Conservation (phyloP, 2,113 vertebrate species). For the Terrapene triunguis region DNA sequence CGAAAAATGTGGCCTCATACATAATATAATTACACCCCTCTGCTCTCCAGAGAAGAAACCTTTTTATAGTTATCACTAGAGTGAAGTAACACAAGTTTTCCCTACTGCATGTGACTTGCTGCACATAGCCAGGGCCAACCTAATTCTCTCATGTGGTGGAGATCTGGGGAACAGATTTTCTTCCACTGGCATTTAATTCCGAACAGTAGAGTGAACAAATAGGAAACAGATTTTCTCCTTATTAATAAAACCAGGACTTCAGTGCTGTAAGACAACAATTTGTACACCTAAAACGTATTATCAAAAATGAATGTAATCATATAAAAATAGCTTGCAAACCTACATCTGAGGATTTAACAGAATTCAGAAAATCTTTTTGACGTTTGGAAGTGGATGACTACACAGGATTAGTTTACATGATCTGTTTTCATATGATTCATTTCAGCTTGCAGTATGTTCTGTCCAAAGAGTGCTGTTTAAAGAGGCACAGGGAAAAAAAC, state of each 20-base stretch:
- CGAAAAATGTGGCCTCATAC: neutral
- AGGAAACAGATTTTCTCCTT: constrained; percentile 59
- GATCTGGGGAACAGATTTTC: constrained; percentile 61
- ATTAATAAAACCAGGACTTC: constrained; percentile 63
- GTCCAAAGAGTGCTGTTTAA: constrained; percentile 57
- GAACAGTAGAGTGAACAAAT: constrained; percentile 74
- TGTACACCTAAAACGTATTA: constrained; percentile 49
- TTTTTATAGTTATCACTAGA: constrained; percentile 36
- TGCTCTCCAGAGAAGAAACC: constrained; percentile 42
- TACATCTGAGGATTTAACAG: constrained; percentile 48
- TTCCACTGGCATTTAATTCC: constrained; percentile 59
- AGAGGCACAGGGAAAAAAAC: constrained; percentile 29
- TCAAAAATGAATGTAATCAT: constrained; percentile 60
- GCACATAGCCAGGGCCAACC: constrained; percentile 24
- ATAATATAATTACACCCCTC: constrained; percentile 7
- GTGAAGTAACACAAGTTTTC: constrained; percentile 20
- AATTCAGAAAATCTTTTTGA: constrained; percentile 53
- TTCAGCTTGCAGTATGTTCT: constrained; percentile 37
- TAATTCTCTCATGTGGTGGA: constrained; percentile 41
- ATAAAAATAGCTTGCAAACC: constrained; percentile 43
- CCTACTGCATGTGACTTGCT: constrained; percentile 6
- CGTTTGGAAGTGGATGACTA: constrained; percentile 59
- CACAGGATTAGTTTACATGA: constrained; percentile 57
- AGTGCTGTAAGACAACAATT: constrained; percentile 62
- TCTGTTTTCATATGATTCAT: constrained; percentile 63